Evolutionary conservation across 2,888 invertebrate species (phyloP), one percentile per base, ranked within the genome.

Genomic region (Rhopalosiphum nymphaeae): DNA sequence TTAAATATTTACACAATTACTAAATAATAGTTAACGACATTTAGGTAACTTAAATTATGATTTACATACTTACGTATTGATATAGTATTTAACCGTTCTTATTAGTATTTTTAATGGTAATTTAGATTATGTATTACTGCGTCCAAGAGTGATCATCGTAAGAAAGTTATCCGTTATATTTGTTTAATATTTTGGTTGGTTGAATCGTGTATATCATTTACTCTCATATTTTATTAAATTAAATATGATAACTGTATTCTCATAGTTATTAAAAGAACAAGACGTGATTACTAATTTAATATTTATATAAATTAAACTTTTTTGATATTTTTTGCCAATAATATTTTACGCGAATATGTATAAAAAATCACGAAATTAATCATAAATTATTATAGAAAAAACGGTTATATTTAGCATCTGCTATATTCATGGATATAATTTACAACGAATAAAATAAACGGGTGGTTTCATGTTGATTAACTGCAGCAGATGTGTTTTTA

Each of bases 361-460:
- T n/a, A n/a, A 29, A 67, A 90, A 90, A 90, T 90, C 90, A 36
- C 36, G 0, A 44, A 29, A 67, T 49, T 16, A 42, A 61, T 78
- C 78, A 36, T 36, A 21, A 36, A 78, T 36, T 67, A 3, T 67
- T 25, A 46, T 26, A 0, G 3, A 49, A 53, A 84, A 91, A 91
- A 91, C 91, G 84, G 91, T 84, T 53, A 84, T 84, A 91, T 56
- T 84, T 44, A 84, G 42, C 84, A 91, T 91, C 91, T 91, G 91
- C 84, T 84, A 9, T 36, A 53, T 42, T 44, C 44, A 84, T 26
- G 29, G 29, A 53, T 91, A 53, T 91, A 36, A 36, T 78, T 36
- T 36, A 91, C 53, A 91, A 56, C 5, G 26, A 42, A 91, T 61
- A 36, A 5, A 78, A 84, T 46, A 84, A 84, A 91, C 84, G 53